Evolutionary conservation across 1,140 invertebrate species (phyloP).

Genomic region (Berghia stephanieae): DNA sequence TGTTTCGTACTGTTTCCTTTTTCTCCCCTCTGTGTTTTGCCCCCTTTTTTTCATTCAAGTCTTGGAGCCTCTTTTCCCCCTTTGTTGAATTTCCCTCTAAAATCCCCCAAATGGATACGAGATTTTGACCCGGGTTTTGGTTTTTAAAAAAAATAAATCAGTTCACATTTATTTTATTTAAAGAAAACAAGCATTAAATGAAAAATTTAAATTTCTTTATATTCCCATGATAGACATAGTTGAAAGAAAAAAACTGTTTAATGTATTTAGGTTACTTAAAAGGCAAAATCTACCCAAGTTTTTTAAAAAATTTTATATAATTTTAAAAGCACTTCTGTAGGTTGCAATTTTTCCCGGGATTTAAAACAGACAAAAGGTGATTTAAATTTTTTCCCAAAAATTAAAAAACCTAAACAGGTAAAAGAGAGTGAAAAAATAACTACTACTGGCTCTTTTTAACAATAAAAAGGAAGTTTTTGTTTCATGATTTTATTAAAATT

Average conservation of each 20-base stretch:
- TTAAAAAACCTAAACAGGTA: too few relatives aligned
- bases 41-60: constrained; percentile 32
- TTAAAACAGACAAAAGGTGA: too few relatives aligned
- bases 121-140: constrained; percentile 22
- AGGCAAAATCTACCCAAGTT: neutral
- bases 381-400: too few relatives aligned
- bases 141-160: neutral
- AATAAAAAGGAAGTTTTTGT: too few relatives aligned
- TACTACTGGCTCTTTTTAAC: too few relatives aligned
- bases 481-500: too few relatives aligned
- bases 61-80: constrained; percentile 31
- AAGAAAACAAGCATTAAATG: neutral
- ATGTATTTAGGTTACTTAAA: neutral
- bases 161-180: neutral
- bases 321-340: too few relatives aligned
- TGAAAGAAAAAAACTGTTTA: neutral
- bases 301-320: too few relatives aligned
- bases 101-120: constrained; percentile 34
- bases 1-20: constrained; percentile 26
- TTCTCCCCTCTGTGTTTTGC: constrained; percentile 15
- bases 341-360: too few relatives aligned
- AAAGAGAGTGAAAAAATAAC: too few relatives aligned
- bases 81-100: constrained; percentile 35
- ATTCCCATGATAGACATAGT: neutral
- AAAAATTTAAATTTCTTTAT: neutral